A percentile compares a stretch with the other conserved stretches of the same genome.
phyloP scores from a whole-genome alignment of 2,113 vertebrate species.

The Chaetops frenatus region DNA sequence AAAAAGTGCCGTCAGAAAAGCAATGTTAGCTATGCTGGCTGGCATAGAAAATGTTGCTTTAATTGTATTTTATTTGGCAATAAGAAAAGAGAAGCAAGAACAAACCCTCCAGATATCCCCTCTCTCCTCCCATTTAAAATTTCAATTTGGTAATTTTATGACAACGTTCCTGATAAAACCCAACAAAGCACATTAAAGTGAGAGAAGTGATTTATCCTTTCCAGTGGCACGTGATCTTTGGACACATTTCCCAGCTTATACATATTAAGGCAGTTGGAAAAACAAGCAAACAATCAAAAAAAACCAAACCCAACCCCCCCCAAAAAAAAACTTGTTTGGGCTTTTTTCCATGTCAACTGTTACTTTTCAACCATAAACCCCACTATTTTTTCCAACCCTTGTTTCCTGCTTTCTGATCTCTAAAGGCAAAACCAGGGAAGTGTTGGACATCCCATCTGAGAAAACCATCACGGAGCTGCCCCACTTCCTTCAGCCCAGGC shows the following conservation, averaged over 20 bases:
- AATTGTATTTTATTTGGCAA: constrained; percentile 50
- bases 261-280: background rate
- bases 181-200: background rate
- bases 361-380: background rate
- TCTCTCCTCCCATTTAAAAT: background rate
- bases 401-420: background rate
- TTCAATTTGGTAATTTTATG: constrained; percentile 48
- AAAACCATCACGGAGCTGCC: background rate
- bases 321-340: background rate
- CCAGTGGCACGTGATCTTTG: background rate
- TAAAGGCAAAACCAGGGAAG: background rate
- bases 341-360: background rate
- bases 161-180: background rate
- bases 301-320: too few species aligned
- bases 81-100: constrained; percentile 21
- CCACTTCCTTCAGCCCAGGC: background rate
- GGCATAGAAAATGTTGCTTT: constrained; percentile 32
- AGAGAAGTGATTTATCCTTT: background rate
- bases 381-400: background rate
- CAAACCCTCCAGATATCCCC: constrained; percentile 13
- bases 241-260: background rate
- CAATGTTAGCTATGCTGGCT: background rate
- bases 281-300: background rate
- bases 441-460: background rate
- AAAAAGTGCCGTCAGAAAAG: constrained; percentile 26